Evolutionary conservation across 2,888 invertebrate genomes (phyloP).

Genomic region (Netelia virgata): DNA sequence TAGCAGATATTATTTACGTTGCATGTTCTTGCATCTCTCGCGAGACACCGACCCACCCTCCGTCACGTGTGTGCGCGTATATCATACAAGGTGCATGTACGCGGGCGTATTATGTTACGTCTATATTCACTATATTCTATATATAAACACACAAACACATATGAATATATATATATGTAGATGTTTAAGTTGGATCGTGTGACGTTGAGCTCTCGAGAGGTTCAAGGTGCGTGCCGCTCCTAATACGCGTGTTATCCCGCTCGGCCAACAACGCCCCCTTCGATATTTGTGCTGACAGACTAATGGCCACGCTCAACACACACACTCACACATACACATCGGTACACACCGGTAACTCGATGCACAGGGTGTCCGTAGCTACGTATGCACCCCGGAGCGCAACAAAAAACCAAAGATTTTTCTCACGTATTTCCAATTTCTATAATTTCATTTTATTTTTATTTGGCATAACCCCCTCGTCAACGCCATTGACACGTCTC

Average conservation of each 20-base stretch:
- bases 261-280: conserved; percentile 60
- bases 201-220: conserved; percentile 52
- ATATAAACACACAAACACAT: neutral
- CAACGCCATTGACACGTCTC: too few species aligned
- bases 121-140: conserved; percentile 14
- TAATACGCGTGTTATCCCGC: conserved; percentile 67
- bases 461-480: too few species aligned
- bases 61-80: neutral
- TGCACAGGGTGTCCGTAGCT: neutral
- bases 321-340: conserved; percentile 25
- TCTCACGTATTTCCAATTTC: conserved; percentile 6
- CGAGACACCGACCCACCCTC: conserved; percentile 35
- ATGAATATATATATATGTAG: neutral
- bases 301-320: conserved; percentile 72
- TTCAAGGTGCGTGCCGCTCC: conserved; percentile 66
- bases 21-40: conserved; percentile 49
- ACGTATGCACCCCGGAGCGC: conserved; percentile 8
- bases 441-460: neutral
- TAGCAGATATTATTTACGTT: neutral
- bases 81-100: conserved; percentile 7
- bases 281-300: conserved; percentile 72
- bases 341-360: conserved; percentile 33
- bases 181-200: conserved; percentile 32
- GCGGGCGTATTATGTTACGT: conserved; percentile 41
- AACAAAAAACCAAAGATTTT: conserved; percentile 7